Base-by-base conservation (phyloP, 1,140 invertebrate species). In the Drosophila grimshawi region DNA sequence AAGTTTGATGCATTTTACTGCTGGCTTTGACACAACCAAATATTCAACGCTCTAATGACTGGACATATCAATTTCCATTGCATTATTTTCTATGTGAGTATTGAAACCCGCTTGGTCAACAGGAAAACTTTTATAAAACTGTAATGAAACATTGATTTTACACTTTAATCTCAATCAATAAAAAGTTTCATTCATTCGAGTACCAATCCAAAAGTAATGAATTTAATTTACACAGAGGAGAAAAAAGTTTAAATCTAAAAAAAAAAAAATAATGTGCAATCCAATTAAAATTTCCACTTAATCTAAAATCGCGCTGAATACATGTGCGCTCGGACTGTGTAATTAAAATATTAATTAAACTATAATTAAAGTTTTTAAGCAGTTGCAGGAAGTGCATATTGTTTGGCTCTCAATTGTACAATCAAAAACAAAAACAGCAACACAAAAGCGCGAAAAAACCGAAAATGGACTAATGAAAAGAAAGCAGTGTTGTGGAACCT, bases 261-360 rank as follows among this genome's bases (percentile, higher is more conserved):
- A 19, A 35, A 46, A 65, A n/a, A 39, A 8, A 49, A 4, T 32
- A 53, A 41, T 11, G 5, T 37, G 33, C 70, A 76, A 76, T 76
- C 60, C 53, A 86, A 86, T 86, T 79, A 76, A 65, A 79, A 72
- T 70, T 46, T 72, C 41, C 67, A 67, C 66, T 79, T 76, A 69
- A 78, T 66, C 63, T 57, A 69, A 88, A 81, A 79, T 73, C 62
- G 32, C 62, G 35, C 29, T 49, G 11, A 43, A 68, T 51, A 60
- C 59, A 56, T 66, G 30, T 63, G 49, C 48, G 49, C 6, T n/a
- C 48, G 27, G 51, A 76, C 67, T 51, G 65, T 53, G 68, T 86
- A 76, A 86, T 88, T 86, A 82, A 74, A 76, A 77, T 88, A 69
- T 74, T 88, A 86, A 88, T 86, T 82, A 86, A 86, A 86, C 73